phyloP scores from a whole-genome alignment of 2,888 invertebrate genomes.

The Loripinus fragilis region DNA sequence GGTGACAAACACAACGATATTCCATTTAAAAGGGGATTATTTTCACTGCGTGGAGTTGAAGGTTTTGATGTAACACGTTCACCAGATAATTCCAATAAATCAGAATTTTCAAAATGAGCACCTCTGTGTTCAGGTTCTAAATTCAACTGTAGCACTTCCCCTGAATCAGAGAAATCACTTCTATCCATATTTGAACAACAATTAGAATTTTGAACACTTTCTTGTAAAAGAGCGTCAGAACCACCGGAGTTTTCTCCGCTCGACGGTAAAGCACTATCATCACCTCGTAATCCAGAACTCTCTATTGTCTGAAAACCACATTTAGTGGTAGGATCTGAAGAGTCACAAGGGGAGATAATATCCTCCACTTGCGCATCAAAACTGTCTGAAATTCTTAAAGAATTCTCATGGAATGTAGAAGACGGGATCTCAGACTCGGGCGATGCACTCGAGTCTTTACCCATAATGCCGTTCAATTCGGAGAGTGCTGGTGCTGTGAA shows the following conservation, averaged over 20 bases:
- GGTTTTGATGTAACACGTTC: background rate
- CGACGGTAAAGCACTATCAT: constrained; percentile 68
- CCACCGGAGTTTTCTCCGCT: constrained; percentile 75
- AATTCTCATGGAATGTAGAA: constrained; percentile 50
- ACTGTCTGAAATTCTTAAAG: constrained; percentile 50
- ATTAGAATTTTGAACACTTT: constrained; percentile 38
- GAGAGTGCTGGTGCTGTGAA: constrained; percentile 51
- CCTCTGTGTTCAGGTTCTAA: constrained; percentile 14
- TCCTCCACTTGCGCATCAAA: constrained; percentile 49
- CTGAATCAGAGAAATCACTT: constrained; percentile 49
- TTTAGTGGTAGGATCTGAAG: background rate
- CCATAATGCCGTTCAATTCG: constrained; percentile 48
- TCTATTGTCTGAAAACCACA: constrained; percentile 23
- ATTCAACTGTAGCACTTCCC: constrained; percentile 42
- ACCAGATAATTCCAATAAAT: background rate
- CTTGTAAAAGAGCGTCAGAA: constrained; percentile 58
- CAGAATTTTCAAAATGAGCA: constrained; percentile 15
- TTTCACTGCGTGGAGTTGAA: constrained; percentile 23
- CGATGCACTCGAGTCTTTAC: constrained; percentile 58
- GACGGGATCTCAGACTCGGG: constrained; percentile 51
- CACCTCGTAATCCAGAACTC: constrained; percentile 52
- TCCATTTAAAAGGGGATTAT: constrained; percentile 23
- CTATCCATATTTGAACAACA: constrained; percentile 30
- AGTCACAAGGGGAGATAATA: constrained; percentile 30
- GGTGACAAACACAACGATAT: constrained; percentile 15